These are phyloP conservation scores for Anastrepha obliqua DNA, from an alignment of 1,140 invertebrate species.

Conservation along the genomic window DNA sequence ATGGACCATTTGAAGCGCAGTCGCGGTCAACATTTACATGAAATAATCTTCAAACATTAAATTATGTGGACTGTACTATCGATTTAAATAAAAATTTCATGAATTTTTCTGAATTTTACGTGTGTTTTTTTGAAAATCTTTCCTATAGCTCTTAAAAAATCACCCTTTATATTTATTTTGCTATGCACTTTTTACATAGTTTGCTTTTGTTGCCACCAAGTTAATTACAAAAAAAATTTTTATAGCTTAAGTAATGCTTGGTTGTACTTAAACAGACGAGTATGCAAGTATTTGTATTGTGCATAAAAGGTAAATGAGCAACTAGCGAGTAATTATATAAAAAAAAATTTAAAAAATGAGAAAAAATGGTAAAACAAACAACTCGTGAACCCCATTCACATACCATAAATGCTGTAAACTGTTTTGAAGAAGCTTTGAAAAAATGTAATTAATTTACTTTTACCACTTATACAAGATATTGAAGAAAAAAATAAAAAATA, in stretches of 20 bases:
- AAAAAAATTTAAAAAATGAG: background rate
- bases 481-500: background rate
- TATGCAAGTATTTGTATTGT: background rate
- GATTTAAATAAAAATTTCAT: no score
- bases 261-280: background rate
- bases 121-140: no score
- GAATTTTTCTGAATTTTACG: no score
- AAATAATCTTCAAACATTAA: no score
- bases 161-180: no score
- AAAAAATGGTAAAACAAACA: background rate
- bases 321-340: background rate
- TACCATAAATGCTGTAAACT: background rate
- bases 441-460: background rate
- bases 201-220: no score
- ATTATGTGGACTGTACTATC: no score
- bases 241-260: background rate
- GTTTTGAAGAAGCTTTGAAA: background rate
- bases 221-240: no score
- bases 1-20: no score
- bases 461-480: background rate
- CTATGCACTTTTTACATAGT: no score
- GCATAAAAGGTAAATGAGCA: conserved; percentile 17
- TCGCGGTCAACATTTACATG: no score
- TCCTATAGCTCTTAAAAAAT: no score
- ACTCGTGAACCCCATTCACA: background rate